These are phyloP conservation scores for Alcedo quadribrachys DNA, from an alignment of 2,797 vertebrate species.

Conservation along the genomic window DNA sequence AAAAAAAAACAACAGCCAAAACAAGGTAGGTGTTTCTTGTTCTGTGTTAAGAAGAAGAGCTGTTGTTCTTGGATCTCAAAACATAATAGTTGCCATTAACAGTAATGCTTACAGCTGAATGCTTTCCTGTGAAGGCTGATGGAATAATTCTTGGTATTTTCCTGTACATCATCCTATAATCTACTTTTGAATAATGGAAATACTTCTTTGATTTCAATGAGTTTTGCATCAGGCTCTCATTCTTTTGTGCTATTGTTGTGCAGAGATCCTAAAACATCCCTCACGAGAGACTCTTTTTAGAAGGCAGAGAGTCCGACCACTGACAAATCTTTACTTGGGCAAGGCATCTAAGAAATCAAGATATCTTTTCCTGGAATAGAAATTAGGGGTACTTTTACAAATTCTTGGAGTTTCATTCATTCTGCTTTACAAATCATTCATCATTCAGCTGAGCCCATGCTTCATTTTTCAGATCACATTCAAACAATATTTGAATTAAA, in stretches of 20 bases:
- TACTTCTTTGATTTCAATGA: slow-evolving; percentile 31
- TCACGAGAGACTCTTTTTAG: neutral
- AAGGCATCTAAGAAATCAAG: neutral
- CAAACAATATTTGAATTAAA: slow-evolving; percentile 14
- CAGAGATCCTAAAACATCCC: slow-evolving; percentile 1
- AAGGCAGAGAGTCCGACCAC: neutral
- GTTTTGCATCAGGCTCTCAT: slow-evolving; percentile 31
- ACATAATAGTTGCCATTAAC: slow-evolving; percentile 1
- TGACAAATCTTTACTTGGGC: slow-evolving; percentile 26
- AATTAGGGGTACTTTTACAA: neutral
- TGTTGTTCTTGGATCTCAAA: slow-evolving; percentile 20
- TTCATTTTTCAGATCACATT: slow-evolving; percentile 2
- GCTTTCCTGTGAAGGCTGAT: slow-evolving; percentile 22
- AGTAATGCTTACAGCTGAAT: slow-evolving; percentile 6
- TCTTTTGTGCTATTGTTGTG: neutral
- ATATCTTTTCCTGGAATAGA: neutral
- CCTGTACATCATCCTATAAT: slow-evolving; percentile 26
- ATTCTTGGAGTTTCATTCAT: neutral
- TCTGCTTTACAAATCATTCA: neutral
- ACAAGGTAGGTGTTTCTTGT: neutral
- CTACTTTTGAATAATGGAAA: slow-evolving; percentile 38
- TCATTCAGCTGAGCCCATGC: neutral
- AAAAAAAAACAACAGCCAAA: neutral
- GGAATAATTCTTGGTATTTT: slow-evolving; percentile 52
- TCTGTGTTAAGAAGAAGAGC: neutral